Evolutionary conservation across 2,113 vertebrate species (phyloP).

Genomic region (Colius striatus): DNA sequence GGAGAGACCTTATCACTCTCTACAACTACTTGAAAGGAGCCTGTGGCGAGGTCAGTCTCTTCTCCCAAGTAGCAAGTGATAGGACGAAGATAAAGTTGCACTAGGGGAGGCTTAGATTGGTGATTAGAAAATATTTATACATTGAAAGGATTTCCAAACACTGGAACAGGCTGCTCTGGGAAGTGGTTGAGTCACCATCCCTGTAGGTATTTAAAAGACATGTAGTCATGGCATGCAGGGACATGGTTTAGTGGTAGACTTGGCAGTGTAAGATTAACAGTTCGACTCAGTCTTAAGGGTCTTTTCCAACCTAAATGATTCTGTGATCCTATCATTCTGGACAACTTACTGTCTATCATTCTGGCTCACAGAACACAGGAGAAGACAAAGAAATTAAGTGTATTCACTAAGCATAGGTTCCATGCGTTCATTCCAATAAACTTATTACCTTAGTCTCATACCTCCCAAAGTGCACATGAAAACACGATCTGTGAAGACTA

Average conservation of each 20-base stretch:
- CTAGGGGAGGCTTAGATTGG: too few species aligned
- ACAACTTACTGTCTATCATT: neutral
- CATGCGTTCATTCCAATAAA: neutral
- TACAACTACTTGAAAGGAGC: neutral
- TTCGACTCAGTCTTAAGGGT: neutral
- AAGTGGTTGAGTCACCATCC: neutral
- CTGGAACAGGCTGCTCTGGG: neutral
- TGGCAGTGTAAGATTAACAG: accelerated
- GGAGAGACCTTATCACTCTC: accelerated
- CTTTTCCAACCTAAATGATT: neutral
- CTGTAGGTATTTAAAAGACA: neutral
- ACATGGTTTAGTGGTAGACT: neutral
- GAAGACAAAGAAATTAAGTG: neutral
- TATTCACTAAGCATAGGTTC: neutral
- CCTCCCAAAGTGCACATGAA: neutral
- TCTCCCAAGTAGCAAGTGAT: too few species aligned
- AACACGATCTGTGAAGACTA: neutral
- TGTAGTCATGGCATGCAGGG: accelerated
- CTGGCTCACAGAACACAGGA: neutral
- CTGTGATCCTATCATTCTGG: neutral
- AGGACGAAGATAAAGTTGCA: too few species aligned
- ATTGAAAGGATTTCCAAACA: neutral
- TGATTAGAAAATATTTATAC: too few species aligned
- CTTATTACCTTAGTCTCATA: neutral
- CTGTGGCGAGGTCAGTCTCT: too few species aligned